Evolutionary conservation across 2,797 vertebrate species (phyloP), one percentile per base, ranked within the genome.

Genomic region (Anguilla pacifica): DNA sequence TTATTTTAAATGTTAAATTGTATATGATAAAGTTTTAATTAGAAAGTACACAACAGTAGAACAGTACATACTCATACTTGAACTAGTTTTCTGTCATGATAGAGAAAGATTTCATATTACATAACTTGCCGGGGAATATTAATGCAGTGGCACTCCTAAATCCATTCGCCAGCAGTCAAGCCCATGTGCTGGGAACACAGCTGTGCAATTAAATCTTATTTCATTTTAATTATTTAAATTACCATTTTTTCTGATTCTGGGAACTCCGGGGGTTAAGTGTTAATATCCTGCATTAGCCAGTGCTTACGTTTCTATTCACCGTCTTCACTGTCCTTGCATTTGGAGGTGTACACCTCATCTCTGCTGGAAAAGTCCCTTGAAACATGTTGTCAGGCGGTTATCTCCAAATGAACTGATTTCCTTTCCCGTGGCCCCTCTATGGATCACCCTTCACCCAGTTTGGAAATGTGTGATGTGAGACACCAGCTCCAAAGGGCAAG

Each of bases 201-300:
- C 28, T 39, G 55, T 9, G 55, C 15, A 84, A 53, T 51, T 31
- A 3, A 51, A 84, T 51, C 82, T 11, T 55, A 57, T 84, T 55
- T 53, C n/a, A 84, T 84, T 31, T n/a, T 28, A 84, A 84, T 83
- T 3, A 84, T 28, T n/a, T 9, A 53, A 84, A 59, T 59, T 67
- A 31, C 11, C 22, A 31, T n/a, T 5, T 55, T 53, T 53, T 83
- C 9, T 83, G 10, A 55, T 28, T 86, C 86, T 83, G 86, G 79
- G n/a, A 79, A 84, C 89, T 74, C 64, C 25, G 82, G 89, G 86
- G 85, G 25, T 84, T 35, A 51, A n/a, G 39, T 17, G 86, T 86
- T 79, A 83, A 83, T 28, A 53, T 19, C 6, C n/a, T 2, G 61
- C 11, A 10, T 81, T 84, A 84, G 25, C 43, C 39, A 35, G 35